Base-by-base conservation (phyloP, 2,888 invertebrate genomes). In the Andrena minutula region DNA sequence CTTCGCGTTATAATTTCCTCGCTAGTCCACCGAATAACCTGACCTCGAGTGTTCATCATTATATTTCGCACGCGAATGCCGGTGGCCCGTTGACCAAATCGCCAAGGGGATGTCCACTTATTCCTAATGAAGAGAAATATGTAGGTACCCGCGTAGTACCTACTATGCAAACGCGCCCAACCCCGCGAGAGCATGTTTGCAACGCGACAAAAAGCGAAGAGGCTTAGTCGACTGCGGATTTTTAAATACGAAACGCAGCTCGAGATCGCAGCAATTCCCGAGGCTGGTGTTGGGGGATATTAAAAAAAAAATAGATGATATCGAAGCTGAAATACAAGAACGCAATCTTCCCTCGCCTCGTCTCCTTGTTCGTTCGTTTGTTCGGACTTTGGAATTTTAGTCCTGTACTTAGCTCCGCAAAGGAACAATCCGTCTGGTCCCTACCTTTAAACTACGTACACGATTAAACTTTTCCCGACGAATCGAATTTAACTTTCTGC, bases 401-500 rank as follows among this genome's bases (percentile, higher is more conserved):
- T 83, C 83, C 83, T 86, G 81, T 86, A 77, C 85, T 83, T 79
- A 79, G 84, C 83, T 84, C 73, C 26, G 66, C 82, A 73, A 80
- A 83, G 79, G 88, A 89, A 89, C 88, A 89, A 89, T 86, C 86
- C 79, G 79, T 84, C 83, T 78, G 75, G 75, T 70, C 69, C 63
- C 70, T 51, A 73, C 74, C 85, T 73, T 81, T 69, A 61, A 82
- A 77, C 75, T 89, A 88, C 92, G 90, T 89, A 90, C 90, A 85
- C 92, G 91, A 92, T 93, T 92, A 91, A 93, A 93, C 92, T 93
- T 92, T 91, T 87, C 86, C 88, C 85, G 86, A 84, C 85, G 90
- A 90, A 93, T 92, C 92, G 89, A 93, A 92, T 92, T 92, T 91
- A 92, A 92, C 92, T 93, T 92, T 91, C 87, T 70, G 83, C 88